Evolutionary conservation across 2,113 vertebrate species (phyloP), one percentile per base, ranked within the genome.

Genomic region (Hippocampus guttulatus): DNA sequence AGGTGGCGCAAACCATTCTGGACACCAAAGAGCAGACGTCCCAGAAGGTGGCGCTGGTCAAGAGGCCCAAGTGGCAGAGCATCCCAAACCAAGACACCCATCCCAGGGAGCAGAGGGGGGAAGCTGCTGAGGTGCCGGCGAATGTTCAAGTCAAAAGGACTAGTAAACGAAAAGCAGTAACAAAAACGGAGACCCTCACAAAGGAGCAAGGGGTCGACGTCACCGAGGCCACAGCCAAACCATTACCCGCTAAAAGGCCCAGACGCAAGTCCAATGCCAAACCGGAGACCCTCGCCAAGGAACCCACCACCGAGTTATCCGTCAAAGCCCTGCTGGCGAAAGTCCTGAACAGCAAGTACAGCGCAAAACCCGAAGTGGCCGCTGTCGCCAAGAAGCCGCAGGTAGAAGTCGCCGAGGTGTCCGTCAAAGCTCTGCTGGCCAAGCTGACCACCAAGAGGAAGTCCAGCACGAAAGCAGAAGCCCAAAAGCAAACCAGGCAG

Each of bases 361-460:
- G 41, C 43, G 43, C 23, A 10, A 65, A 65, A 49, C 64, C 41
- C 14, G 43, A 65, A 47, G 40, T 23, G 41, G n/a, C 64, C 64
- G n/a, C 8, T 15, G 64, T 15, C 7, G n/a, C 41, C 10, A 65
- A 65, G 43, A 65, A 65, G 43, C 64, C 64, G 23, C 64, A 65
- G 64, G 64, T 65, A n/a, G 64, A 65, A 27, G 64, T 65, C n/a
- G 4, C 43, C 2, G 64, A 65, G 14, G 64, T 27, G 41, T 65
- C 64, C 64, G 23, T 65, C 6, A 65, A 65, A 65, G 64, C 64
- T 25, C n/a, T 65, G 23, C 43, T 65, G 41, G 23, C 64, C 12
- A 65, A 65, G 38, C 41, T 49, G n/a, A 49, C 64, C 64, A 65
- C 23, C 64, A 65, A 47, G n/a, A 65, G 64, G 41, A 65, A 65